Evolutionary conservation across 2,113 vertebrate species (phyloP), one percentile per base, ranked within the genome.

Genomic region (Hyla sarda): DNA sequence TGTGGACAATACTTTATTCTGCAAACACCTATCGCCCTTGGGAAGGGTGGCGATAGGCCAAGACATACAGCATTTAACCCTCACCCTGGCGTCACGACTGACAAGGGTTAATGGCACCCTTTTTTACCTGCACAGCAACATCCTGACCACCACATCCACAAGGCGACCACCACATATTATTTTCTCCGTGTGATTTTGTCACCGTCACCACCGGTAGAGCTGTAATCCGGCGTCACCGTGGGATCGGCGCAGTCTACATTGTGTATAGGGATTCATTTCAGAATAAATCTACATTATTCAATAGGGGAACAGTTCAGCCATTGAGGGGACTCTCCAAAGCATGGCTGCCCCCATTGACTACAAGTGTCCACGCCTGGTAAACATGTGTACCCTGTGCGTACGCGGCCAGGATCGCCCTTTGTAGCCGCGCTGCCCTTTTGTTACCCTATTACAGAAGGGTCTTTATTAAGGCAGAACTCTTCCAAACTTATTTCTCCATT

Each of bases 231-330:
- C n/a, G 52, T 56, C 32, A 60, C 30, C 54, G 54, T 80, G 77
- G 76, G 76, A 79, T n/a, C n/a, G n/a, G n/a, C 14, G 17, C 50
- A 21, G 52, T 17, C 48, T 37, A 14, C 23, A 79, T 79, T 79
- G 76, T 79, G 52, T 1, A 21, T 14, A 0, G 37, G 54, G 77
- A 80, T 79, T 79, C 76, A 79, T 60, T n/a, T 79, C 76, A 58
- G 76, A 79, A 79, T 79, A 79, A 79, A 79, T 60, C 52, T 79
- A 56, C 76, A 79, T 79, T 56, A 79, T 79, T 79, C 76, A 25
- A 3, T 9, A 60, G 54, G 30, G 54, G 77, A 60, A 45, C 21
- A 80, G 77, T 58, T 41, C 54, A 16, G 54, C 32, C 54, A 80
- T 80, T 80, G 77, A 80, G 17, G 77, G 76, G 77, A 3, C 48